Percentiles rank a stretch among this genome's conserved stretches.
phyloP scores from a whole-genome alignment of 2,888 invertebrate genomes.

The Nowickia ferox region DNA sequence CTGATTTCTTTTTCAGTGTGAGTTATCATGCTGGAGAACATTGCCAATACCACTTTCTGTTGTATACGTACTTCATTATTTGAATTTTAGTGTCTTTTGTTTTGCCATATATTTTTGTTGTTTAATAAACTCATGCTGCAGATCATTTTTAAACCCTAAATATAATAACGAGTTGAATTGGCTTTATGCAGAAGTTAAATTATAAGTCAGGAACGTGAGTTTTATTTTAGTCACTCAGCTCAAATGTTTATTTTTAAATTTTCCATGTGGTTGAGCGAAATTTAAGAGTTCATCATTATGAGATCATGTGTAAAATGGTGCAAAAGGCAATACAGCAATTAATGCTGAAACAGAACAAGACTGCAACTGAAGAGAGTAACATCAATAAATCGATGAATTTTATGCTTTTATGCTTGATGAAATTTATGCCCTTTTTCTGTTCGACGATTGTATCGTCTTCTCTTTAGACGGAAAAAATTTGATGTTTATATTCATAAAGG shows the following conservation, averaged over 20 bases:
- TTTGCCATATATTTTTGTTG: conserved; percentile 56
- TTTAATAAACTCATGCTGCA: conserved; percentile 33
- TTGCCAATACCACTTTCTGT: conserved; percentile 65
- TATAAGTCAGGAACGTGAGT: conserved; percentile 3
- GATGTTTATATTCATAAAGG: too few species aligned
- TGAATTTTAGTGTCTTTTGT: conserved; percentile 63
- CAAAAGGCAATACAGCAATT: too few species aligned
- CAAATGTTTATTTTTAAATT: background rate
- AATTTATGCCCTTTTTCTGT: too few species aligned
- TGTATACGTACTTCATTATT: conserved; percentile 58
- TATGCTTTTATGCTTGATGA: too few species aligned
- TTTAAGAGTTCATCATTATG: too few species aligned
- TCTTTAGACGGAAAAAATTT: too few species aligned
- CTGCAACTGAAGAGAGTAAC: too few species aligned
- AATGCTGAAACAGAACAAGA: too few species aligned
- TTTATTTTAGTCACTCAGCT: conserved; percentile 9
- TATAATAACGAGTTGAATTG: conserved; percentile 20
- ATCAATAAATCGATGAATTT: too few species aligned
- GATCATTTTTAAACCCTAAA: conserved; percentile 12
- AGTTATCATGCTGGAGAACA: conserved; percentile 61
- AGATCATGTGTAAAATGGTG: too few species aligned
- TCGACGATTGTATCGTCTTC: too few species aligned
- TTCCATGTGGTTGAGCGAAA: background rate
- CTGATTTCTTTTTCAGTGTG: background rate
- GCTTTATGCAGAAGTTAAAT: background rate